phyloP scores from a whole-genome alignment of 2,888 invertebrate genomes.

The Cephus runcator region DNA sequence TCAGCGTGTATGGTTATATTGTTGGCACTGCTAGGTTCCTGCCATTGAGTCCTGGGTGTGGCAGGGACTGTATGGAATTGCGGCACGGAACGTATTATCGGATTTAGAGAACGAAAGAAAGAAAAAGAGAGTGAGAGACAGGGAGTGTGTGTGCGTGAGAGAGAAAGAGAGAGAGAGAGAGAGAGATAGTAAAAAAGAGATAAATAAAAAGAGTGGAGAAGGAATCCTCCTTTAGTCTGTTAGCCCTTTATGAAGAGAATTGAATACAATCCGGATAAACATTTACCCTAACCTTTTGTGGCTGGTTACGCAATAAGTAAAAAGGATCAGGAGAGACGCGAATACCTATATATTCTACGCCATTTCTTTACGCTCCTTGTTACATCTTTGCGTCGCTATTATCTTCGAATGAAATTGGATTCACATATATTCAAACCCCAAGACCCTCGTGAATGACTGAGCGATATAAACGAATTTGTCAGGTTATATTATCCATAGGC shows the following conservation, averaged over 20 bases:
- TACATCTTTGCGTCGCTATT: not conserved
- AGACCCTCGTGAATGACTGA: not conserved
- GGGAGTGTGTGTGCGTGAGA: not conserved
- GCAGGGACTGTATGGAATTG: conserved; percentile 17
- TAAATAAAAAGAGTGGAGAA: not conserved
- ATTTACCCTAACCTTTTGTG: not conserved
- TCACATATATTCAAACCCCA: not conserved
- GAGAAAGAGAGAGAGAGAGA: conserved; percentile 1
- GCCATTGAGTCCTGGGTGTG: conserved; percentile 6
- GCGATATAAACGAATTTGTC: not conserved
- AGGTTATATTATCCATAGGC: not conserved
- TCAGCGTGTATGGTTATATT: conserved; percentile 18
- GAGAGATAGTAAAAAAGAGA: not conserved
- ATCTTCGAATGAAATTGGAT: not conserved
- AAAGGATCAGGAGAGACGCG: not conserved
- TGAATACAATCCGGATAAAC: not conserved
- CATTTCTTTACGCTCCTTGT: not conserved
- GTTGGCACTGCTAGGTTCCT: not conserved
- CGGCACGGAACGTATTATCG: conserved; percentile 23
- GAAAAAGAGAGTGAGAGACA: not conserved
- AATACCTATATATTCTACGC: not conserved
- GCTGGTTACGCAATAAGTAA: not conserved
- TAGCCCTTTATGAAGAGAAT: not conserved
- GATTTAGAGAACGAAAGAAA: conserved; percentile 14
- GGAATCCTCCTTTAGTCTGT: not conserved